Evolutionary conservation across 2,113 vertebrate species (phyloP).

Genomic region (Cryptomyrus ogoouensis): DNA sequence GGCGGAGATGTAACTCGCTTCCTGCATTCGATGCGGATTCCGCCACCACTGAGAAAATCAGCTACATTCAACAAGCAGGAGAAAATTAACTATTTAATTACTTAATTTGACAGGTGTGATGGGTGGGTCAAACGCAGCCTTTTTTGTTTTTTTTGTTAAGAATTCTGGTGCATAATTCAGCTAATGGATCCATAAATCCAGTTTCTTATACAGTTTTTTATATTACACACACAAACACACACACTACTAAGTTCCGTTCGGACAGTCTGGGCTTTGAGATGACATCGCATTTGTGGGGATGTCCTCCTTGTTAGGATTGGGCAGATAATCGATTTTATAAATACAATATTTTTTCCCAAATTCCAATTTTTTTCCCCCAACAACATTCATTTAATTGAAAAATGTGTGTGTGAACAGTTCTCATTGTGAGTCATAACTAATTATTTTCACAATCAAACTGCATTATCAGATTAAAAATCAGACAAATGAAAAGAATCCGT

Average conservation of each 20-base stretch:
- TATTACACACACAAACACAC: no score
- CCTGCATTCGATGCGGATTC: not conserved
- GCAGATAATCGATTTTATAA: no score
- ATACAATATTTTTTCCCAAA: no score
- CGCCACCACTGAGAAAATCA: not conserved
- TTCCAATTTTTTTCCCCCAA: not conserved
- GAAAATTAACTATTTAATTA: not conserved
- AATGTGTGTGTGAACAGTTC: not conserved
- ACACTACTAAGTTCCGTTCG: no score
- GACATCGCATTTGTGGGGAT: no score
- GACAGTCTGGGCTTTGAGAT: no score
- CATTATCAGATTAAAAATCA: no score
- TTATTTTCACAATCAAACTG: no score
- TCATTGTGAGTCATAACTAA: not conserved
- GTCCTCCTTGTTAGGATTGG: no score
- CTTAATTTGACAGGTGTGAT: not conserved
- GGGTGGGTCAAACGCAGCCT: not conserved
- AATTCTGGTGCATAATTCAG: not conserved
- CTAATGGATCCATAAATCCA: not conserved
- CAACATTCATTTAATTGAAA: not conserved
- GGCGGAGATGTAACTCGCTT: not conserved
- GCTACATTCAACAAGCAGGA: not conserved
- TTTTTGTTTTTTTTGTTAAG: not conserved
- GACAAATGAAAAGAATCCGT: no score
- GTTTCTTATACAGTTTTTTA: not conserved